Evolutionary conservation across 2,113 vertebrate species (phyloP).

Genomic region (Rynchops niger): DNA sequence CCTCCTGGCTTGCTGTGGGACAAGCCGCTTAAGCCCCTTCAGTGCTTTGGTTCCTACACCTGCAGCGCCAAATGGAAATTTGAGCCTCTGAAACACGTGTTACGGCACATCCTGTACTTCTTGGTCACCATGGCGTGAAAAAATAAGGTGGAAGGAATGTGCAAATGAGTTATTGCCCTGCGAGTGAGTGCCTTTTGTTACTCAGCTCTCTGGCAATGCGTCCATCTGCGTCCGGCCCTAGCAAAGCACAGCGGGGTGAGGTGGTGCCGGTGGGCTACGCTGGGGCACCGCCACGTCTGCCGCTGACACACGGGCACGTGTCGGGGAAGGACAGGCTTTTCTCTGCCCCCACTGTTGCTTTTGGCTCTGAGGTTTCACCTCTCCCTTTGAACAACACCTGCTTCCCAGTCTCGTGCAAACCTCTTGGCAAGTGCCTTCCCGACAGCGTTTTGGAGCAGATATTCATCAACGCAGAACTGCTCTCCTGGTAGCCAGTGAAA

Average conservation of each 20-base stretch:
- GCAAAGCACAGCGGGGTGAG: not conserved
- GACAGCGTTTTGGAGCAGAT: slow-evolving; percentile 19
- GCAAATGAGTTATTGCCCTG: not conserved
- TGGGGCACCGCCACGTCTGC: not conserved
- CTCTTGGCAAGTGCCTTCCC: not conserved
- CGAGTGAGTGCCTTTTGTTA: rapidly evolving
- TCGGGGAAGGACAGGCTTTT: not conserved
- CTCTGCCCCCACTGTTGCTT: not conserved
- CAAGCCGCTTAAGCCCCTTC: not conserved
- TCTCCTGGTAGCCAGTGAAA: slow-evolving; percentile 42
- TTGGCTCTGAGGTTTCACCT: not conserved
- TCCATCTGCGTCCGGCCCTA: rapidly evolving
- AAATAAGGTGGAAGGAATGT: not conserved
- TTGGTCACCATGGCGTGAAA: not conserved
- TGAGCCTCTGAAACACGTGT: not conserved
- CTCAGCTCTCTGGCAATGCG: rapidly evolving
- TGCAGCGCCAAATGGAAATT: not conserved
- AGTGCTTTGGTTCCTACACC: not conserved
- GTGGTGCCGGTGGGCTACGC: not conserved
- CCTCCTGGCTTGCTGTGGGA: not conserved
- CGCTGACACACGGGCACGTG: rapidly evolving
- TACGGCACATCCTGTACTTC: rapidly evolving
- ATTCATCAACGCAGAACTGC: not conserved
- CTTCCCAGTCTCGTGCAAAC: not conserved
- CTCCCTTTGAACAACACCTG: not conserved